Evolutionary conservation across 2,113 vertebrate genomes (phyloP).

Genomic region (Brienomyrus longianalis): DNA sequence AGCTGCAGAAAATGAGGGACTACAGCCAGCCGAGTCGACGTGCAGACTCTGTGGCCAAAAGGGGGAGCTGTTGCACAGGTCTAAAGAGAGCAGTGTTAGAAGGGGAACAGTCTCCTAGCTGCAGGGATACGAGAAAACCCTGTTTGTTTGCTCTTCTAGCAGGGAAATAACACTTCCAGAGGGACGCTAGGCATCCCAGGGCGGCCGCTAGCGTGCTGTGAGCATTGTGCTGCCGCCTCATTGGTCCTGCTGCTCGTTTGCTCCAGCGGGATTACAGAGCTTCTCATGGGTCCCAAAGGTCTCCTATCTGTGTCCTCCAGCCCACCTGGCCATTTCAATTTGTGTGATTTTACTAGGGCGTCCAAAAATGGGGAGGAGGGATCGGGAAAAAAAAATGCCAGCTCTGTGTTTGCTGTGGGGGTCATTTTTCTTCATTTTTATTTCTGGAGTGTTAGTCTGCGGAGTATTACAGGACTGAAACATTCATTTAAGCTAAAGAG

Average conservation of each 20-base stretch:
- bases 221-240: constrained; percentile 40
- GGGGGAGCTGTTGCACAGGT: constrained; percentile 65
- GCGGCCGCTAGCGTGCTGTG: constrained; percentile 49
- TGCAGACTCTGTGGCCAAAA: constrained; percentile 35
- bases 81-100: background rate
- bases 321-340: constrained; percentile 4
- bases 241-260: background rate
- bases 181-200: constrained; percentile 49
- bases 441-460: background rate
- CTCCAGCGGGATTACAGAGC: background rate
- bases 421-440: background rate
- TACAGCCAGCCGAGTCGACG: background rate
- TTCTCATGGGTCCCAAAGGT: background rate
- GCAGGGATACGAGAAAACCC: constrained; percentile 47
- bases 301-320: background rate
- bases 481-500: constrained; percentile 50
- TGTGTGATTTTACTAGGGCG: background rate
- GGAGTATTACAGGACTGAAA: constrained; percentile 35
- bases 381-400: background rate
- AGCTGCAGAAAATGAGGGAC: background rate
- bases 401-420: background rate
- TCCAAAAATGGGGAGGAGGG: background rate
- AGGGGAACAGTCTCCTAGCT: constrained; percentile 31
- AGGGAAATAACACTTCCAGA: constrained; percentile 59
- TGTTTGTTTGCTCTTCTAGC: constrained; percentile 55